Conservation (phyloP, 1,140 invertebrate genomes). For the Cecropterus lyciades region DNA sequence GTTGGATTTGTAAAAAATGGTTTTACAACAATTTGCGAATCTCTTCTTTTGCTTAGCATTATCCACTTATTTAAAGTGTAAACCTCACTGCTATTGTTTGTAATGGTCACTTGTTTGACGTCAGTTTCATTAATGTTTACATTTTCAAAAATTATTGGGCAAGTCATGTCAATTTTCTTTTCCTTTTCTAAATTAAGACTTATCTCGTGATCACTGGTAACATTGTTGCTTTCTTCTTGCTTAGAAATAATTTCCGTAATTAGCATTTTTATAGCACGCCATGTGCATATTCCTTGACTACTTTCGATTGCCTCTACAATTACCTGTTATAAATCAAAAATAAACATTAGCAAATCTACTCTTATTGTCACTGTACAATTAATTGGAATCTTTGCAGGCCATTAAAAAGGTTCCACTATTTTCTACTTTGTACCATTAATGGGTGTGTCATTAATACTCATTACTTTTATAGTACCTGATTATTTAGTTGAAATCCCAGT, state of each 20-base stretch:
- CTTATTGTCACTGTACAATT: too few relatives aligned
- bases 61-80: slow-evolving; percentile 72
- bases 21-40: slow-evolving; percentile 61
- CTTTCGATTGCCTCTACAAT: slow-evolving; percentile 88
- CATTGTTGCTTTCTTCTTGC: slow-evolving; percentile 27
- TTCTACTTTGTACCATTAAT: too few relatives aligned
- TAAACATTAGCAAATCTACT: too few relatives aligned
- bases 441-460: too few relatives aligned
- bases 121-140: slow-evolving; percentile 53
- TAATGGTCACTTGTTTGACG: slow-evolving; percentile 51
- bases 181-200: slow-evolving; percentile 56
- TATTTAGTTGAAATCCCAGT: too few relatives aligned
- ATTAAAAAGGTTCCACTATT: too few relatives aligned
- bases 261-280: slow-evolving; percentile 86
- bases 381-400: too few relatives aligned
- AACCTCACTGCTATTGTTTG: slow-evolving; percentile 61
- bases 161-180: slow-evolving; percentile 59
- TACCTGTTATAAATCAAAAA: slow-evolving; percentile 66
- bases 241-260: slow-evolving; percentile 42
- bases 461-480: too few relatives aligned
- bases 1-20: slow-evolving; percentile 60
- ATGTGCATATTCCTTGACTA: slow-evolving; percentile 85
- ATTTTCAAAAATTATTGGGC: slow-evolving; percentile 65
- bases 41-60: slow-evolving; percentile 62
- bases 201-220: slow-evolving; percentile 47